These are phyloP conservation scores for Naja naja DNA, from an alignment of 2,113 vertebrate species.

Conservation along the genomic window DNA sequence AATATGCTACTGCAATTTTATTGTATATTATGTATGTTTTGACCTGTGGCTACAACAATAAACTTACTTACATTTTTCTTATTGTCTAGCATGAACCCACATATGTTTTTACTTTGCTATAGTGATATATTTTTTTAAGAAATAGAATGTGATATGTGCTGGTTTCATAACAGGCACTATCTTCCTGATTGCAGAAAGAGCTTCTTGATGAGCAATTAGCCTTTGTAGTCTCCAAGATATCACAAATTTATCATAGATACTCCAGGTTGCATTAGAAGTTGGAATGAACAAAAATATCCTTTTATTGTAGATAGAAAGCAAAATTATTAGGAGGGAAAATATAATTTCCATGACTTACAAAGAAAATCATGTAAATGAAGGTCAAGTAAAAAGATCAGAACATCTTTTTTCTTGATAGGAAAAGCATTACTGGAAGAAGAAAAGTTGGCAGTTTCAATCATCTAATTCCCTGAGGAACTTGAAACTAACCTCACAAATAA, in stretches of 20 bases:
- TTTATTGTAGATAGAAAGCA: background rate
- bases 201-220: conserved; percentile 1
- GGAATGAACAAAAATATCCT: background rate
- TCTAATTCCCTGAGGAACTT: background rate
- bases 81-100: background rate
- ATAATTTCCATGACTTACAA: background rate
- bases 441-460: background rate
- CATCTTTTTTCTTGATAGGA: background rate
- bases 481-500: background rate
- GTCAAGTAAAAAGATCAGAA: background rate
- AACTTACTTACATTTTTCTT: background rate
- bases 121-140: background rate
- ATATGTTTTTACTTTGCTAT: background rate
- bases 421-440: background rate
- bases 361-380: background rate
- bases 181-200: background rate
- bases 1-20: background rate
- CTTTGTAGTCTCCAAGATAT: background rate
- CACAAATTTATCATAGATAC: background rate
- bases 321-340: background rate
- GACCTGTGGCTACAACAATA: background rate
- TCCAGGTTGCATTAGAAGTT: background rate
- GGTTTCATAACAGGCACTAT: background rate
- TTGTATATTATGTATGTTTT: background rate
- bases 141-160: background rate